Percentiles rank a stretch among this genome's conserved stretches.
Evolutionary conservation across 30 jellyfish, hydroid and myxozoan genomes (phyloP).

Genomic region (Nemopilema nomurai): DNA sequence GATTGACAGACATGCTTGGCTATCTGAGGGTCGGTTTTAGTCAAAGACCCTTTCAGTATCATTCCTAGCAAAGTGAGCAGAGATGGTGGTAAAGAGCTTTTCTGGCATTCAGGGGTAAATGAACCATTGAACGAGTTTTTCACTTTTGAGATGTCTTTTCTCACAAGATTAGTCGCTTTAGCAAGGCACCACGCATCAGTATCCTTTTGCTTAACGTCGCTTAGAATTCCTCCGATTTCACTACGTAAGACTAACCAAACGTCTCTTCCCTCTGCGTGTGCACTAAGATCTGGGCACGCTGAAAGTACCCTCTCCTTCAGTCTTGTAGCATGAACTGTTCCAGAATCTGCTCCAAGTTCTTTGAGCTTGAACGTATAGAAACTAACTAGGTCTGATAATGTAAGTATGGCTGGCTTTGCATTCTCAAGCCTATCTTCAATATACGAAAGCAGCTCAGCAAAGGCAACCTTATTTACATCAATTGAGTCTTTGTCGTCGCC

Average conservation of each 20-base stretch:
- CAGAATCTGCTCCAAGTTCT: constrained; percentile 12
- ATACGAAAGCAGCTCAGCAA: constrained; percentile 39
- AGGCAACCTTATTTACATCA: constrained; percentile 31
- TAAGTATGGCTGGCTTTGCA: constrained; percentile 12
- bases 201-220: constrained; percentile 17
- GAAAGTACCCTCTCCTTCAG: constrained; percentile 22
- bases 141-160: constrained; percentile 17
- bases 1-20: constrained; percentile 33
- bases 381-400: constrained; percentile 12
- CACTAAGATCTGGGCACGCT: constrained; percentile 23
- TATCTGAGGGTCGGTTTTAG: constrained; percentile 10
- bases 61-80: constrained; percentile 21
- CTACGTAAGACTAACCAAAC: background rate
- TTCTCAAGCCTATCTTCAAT: constrained; percentile 2
- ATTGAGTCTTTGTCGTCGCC: background rate
- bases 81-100: constrained; percentile 21
- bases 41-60: constrained; percentile 12
- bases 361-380: background rate
- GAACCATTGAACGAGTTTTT: constrained; percentile 36
- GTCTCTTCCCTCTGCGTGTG: constrained; percentile 39
- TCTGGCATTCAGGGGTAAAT: constrained; percentile 18
- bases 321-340: constrained; percentile 24
- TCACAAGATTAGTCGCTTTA: constrained; percentile 2
- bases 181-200: constrained; percentile 16
- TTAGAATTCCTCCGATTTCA: constrained; percentile 14